These are phyloP conservation scores for Diploptera punctata DNA, from an alignment of 2,888 invertebrate species.

Conservation along the genomic window DNA sequence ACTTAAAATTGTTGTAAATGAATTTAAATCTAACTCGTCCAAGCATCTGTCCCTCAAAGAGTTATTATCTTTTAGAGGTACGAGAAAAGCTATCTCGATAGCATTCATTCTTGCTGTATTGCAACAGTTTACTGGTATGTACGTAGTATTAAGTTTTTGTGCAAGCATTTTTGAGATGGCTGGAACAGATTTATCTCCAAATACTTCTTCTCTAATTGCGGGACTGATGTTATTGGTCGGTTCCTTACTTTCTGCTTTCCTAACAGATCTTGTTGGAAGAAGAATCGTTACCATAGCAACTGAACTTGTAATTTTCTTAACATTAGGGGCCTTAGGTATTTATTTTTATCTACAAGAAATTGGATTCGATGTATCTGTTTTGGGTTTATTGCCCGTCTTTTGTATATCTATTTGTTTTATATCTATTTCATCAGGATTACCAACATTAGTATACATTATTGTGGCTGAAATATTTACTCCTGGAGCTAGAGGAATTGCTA, in stretches of 20 bases:
- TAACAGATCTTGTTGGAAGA: conserved; percentile 57
- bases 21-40: too few species aligned
- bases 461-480: too few species aligned
- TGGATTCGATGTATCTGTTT: conserved; percentile 39
- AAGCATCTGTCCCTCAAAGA: conserved; percentile 46
- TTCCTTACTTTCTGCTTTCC: conserved; percentile 47
- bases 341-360: conserved; percentile 50
- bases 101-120: conserved; percentile 52
- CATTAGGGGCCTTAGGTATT: conserved; percentile 49
- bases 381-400: conserved; percentile 31
- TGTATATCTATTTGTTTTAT: conserved; percentile 29
- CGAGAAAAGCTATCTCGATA: conserved; percentile 51
- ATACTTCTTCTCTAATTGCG: conserved; percentile 54
- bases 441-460: conserved; percentile 18
- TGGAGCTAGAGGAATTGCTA: conserved; percentile 29
- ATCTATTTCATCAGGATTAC: neutral
- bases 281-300: conserved; percentile 55
- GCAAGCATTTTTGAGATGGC: conserved; percentile 50
- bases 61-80: conserved; percentile 1
- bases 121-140: conserved; percentile 58
- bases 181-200: conserved; percentile 47
- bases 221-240: conserved; percentile 53
- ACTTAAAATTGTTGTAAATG: too few species aligned
- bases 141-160: conserved; percentile 53
- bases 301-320: conserved; percentile 50